phyloP scores from a whole-genome alignment of 2,113 vertebrate species.

The Andinoacara biseriatus region DNA sequence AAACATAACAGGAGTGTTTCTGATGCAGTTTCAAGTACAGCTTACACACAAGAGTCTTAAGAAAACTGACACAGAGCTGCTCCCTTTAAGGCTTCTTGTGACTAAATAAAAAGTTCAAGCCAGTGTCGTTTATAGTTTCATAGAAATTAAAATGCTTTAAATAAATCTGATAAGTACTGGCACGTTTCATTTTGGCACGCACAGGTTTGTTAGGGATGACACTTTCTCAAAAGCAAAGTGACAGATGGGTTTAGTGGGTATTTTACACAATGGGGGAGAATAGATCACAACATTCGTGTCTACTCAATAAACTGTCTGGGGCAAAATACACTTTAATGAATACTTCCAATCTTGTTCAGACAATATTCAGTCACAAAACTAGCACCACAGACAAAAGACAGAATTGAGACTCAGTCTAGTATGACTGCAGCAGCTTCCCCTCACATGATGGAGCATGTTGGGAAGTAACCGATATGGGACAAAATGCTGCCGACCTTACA shows the following conservation, averaged over 20 bases:
- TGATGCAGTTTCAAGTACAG: slow-evolving; percentile 62
- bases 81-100: slow-evolving; percentile 46
- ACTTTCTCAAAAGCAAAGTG: slow-evolving; percentile 46
- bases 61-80: slow-evolving; percentile 45
- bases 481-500: slow-evolving; percentile 34
- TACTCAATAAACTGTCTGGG: slow-evolving; percentile 21
- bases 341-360: slow-evolving; percentile 64
- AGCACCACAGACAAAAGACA: slow-evolving; percentile 21
- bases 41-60: slow-evolving; percentile 43
- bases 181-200: slow-evolving; percentile 55
- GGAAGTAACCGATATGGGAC: slow-evolving; percentile 21
- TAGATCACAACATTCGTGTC: slow-evolving; percentile 45
- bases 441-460: slow-evolving; percentile 53
- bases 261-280: slow-evolving; percentile 43
- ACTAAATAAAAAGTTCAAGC: slow-evolving; percentile 24
- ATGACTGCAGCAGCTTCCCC: slow-evolving; percentile 22
- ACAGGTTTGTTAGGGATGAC: slow-evolving; percentile 6
- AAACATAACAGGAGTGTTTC: slow-evolving; percentile 22
- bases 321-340: slow-evolving; percentile 51
- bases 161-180: slow-evolving; percentile 35
- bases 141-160: slow-evolving; percentile 24
- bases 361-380: slow-evolving; percentile 34
- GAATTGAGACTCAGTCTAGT: slow-evolving; percentile 38
- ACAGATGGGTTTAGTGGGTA: slow-evolving; percentile 4
- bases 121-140: slow-evolving; percentile 23